Evolutionary conservation across 2,888 invertebrate species (phyloP), one percentile per base, ranked within the genome.

Genomic region (Phyllotreta cruciferae): DNA sequence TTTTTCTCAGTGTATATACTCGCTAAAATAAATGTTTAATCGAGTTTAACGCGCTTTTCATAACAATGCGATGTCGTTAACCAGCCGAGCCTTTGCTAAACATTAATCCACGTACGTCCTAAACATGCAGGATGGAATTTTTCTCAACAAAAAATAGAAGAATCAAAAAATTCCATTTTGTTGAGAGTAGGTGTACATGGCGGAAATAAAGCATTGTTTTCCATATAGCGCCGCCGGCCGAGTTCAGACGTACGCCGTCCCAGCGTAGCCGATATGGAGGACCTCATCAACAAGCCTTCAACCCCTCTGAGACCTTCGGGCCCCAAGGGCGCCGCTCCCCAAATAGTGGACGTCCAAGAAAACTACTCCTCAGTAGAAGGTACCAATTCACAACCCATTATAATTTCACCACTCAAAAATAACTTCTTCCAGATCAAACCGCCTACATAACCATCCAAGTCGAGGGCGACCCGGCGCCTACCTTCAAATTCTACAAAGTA

Each of bases 351-450:
- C 81, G 91, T 94, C 47, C 93, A 96, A 81, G 94, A 96, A 80
- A 97, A 93, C 78, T 96, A 98, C 83, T 93, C 96, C 49, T 96
- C 96, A 63, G 91, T 95, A 82, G 98, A 98, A 91, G 97, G 98
- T 96, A 80, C 13, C 58, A 10, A 35, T 9, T 6, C 41, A 10
- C 13, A 5, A 10, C 7, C 10, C 8, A 38, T 50, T 50, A 24
- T 10, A 11, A 36, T 10, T 37, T 11, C 1, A 10, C 1, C n/a
- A 35, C 9, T 49, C 36, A 35, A 34, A 13, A 6, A 1, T 9
- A 24, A 37, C 54, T 11, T 35, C 54, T 73, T 77, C 65, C 82
- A 94, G 96, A 95, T 84, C 90, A 91, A 84, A 94, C 93, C 77
- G 97, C 93, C 57, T 96, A 95, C 82, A 90, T 98, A 79, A 93